Conservation (phyloP, 2,888 invertebrate species). For the Lumbricus terrestris region DNA sequence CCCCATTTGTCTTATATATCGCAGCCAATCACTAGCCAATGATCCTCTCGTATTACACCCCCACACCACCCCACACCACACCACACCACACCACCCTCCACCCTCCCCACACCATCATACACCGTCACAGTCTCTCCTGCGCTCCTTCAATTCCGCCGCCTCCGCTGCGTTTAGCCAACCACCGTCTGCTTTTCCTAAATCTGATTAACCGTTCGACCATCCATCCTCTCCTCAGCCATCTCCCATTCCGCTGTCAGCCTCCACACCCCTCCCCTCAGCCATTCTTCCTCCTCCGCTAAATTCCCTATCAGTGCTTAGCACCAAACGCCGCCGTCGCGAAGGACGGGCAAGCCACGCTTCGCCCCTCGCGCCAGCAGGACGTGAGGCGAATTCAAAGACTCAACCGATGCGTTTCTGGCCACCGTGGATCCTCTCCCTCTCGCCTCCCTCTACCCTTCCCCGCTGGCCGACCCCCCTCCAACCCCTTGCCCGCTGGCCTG, state of each 20-base stretch:
- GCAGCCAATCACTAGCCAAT: not conserved
- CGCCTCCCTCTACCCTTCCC: too few relatives aligned
- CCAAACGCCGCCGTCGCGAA: not conserved
- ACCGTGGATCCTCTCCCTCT: too few relatives aligned
- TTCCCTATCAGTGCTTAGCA: not conserved
- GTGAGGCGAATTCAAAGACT: not conserved
- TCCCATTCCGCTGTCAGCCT: not conserved
- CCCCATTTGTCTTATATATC: not conserved
- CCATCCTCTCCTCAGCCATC: not conserved
- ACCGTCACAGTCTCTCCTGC: not conserved
- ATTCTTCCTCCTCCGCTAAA: not conserved
- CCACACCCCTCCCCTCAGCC: not conserved
- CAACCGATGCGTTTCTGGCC: too few relatives aligned
- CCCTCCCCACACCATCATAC: too few relatives aligned
- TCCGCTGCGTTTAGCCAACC: not conserved
- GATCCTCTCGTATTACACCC: too few relatives aligned
- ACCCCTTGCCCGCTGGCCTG: too few relatives aligned
- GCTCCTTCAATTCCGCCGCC: not conserved
- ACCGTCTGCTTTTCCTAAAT: not conserved
- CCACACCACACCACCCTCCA: not conserved
- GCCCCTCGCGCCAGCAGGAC: not conserved
- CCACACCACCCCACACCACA: too few relatives aligned
- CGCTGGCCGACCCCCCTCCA: too few relatives aligned
- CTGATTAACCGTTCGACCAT: not conserved
- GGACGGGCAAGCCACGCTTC: not conserved